Base-by-base conservation (phyloP, 2,113 vertebrate species). In the Nyctereutes procyonoides region DNA sequence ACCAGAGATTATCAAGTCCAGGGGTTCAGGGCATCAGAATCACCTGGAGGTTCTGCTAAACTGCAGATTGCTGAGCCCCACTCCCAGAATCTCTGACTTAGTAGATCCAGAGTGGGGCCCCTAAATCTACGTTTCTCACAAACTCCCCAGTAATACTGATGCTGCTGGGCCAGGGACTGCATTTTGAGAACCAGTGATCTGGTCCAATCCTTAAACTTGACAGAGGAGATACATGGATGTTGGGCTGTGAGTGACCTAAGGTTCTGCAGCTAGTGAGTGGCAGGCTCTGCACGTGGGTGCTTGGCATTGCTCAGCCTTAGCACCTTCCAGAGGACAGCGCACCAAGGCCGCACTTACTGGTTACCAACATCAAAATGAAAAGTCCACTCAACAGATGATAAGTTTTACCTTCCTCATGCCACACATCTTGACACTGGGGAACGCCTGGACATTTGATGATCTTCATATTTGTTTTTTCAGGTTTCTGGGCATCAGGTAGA, bases 391-490 rank as follows among this genome's bases (percentile, higher is more conserved):
- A 32, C 4, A 38, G 32, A 60, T 19, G 32, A 0, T 56, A 20
- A 48, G n/a, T 79, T 86, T 93, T 38, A 28, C 48, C 43, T 51
- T 82, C 74, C 28, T 80, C 15, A 67, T n/a, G 32, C 22, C 63
- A 92, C 65, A 93, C 19, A 88, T 76, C 32, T 53, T 80, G 74
- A 90, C 26, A 71, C 22, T 32, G 55, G 15, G 22, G 84, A 90
- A 63, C 5, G 80, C 38, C 38, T 35, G 48, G 43, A 16, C 60
- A 63, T 7, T 32, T 38, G 60, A 53, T 79, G 71, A 22, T 53
- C 76, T 81, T 96, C 69, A 38, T 60, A 51, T 53, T 84, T 85
- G 26, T 32, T 56, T 83, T 51, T 48, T 85, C 58, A 85, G 96
- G 2, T 88, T 88, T 92, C 85, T 67, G 24, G 10, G 35, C 35